A percentile compares a stretch with the other conserved stretches of the same genome.
Conservation (phyloP, 2,888 invertebrate genomes). For the Operophtera brumata region DNA sequence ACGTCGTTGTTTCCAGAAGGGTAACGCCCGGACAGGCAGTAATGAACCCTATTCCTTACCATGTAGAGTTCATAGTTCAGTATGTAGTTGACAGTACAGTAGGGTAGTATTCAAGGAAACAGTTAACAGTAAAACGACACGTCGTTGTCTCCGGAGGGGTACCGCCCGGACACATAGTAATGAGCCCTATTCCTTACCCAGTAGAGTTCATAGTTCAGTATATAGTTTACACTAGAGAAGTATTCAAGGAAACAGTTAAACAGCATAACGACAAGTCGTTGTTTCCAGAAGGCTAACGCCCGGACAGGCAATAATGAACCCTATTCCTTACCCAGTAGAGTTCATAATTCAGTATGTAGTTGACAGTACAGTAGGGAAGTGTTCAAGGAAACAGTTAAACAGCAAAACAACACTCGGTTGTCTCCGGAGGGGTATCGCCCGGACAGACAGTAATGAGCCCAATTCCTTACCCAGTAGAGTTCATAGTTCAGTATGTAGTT, state of each 20-base stretch:
- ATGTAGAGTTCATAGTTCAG: neutral
- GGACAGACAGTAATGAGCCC: no score
- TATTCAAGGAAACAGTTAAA: no score
- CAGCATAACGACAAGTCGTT: no score
- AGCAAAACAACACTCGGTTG: no score
- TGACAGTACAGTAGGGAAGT: no score
- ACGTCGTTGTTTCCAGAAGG: slow-evolving; percentile 33
- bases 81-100: no score
- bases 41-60: slow-evolving; percentile 4
- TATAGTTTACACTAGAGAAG: neutral
- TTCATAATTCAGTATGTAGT: neutral
- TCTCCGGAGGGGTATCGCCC: no score
- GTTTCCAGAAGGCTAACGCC: slow-evolving; percentile 41
- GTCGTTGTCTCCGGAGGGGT: slow-evolving; percentile 36
- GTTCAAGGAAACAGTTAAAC: no score
- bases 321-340: neutral
- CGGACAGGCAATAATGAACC: slow-evolving; percentile 36
- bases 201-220: neutral
- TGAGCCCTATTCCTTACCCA: neutral
- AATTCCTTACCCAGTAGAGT: no score
- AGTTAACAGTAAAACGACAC: no score
- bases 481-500: no score
- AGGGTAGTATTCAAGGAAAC: no score
- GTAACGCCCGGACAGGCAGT: slow-evolving; percentile 41
- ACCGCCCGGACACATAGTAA: slow-evolving; percentile 40